Percentiles rank a stretch among this genome's conserved stretches.
phyloP scores from a whole-genome alignment of 35 echinoderm and acorn worm species.

The Acanthaster planci region DNA sequence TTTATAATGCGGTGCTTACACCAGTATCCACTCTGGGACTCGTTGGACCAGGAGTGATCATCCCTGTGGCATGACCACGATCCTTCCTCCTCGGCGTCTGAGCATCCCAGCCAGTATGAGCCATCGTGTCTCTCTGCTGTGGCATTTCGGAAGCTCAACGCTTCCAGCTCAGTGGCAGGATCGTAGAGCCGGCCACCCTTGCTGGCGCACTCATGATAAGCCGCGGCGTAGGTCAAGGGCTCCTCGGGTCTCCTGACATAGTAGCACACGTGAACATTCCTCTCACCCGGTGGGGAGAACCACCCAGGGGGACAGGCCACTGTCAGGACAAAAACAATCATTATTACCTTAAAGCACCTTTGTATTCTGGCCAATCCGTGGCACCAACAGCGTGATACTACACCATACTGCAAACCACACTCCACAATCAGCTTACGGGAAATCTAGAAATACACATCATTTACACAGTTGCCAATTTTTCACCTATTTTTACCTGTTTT shows the following conservation, averaged over 20 bases:
- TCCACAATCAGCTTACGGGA: too few species aligned
- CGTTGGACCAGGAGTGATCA: background rate
- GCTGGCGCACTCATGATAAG: background rate
- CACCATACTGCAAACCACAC: too few species aligned
- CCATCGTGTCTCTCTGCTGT: background rate
- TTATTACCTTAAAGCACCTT: too few species aligned
- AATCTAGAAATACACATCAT: too few species aligned
- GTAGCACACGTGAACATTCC: background rate
- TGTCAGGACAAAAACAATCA: background rate
- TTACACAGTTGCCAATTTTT: too few species aligned
- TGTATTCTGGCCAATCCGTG: too few species aligned
- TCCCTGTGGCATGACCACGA: background rate
- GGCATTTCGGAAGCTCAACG: too few species aligned
- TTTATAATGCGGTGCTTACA: background rate
- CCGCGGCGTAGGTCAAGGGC: background rate
- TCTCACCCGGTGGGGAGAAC: background rate
- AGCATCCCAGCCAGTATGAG: background rate
- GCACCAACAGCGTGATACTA: too few species aligned
- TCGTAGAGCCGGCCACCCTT: background rate
- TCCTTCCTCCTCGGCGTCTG: background rate
- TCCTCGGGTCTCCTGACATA: background rate
- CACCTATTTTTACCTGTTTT: too few species aligned
- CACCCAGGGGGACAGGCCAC: conserved; percentile 2
- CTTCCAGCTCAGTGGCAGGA: background rate
- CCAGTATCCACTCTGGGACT: background rate